These are phyloP conservation scores for Caiman crocodilus DNA, from an alignment of 2,797 vertebrate genomes.

Conservation along the genomic window DNA sequence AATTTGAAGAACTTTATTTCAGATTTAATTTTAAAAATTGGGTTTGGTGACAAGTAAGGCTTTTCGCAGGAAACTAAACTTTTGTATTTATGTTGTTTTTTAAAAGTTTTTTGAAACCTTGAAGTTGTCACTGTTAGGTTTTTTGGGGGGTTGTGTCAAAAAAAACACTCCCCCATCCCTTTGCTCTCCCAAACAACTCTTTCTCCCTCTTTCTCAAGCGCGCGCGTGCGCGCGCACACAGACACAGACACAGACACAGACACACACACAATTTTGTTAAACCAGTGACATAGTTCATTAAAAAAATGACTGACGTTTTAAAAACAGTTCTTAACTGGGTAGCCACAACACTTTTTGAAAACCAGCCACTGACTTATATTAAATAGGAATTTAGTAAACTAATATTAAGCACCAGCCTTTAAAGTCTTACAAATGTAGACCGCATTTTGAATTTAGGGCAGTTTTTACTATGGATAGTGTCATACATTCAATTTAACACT, in stretches of 20 bases:
- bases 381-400: background rate
- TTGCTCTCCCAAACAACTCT: too few relatives aligned
- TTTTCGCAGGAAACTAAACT: background rate
- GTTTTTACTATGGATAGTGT: background rate
- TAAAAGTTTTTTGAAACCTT: background rate
- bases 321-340: background rate
- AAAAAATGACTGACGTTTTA: background rate
- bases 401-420: background rate
- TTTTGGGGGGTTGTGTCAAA: background rate
- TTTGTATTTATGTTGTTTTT: too few relatives aligned
- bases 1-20: background rate
- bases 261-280: too few relatives aligned
- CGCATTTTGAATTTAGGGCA: background rate
- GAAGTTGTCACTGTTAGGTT: too few relatives aligned
- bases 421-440: background rate
- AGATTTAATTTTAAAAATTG: too few relatives aligned
- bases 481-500: too few relatives aligned
- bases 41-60: background rate
- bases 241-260: too few relatives aligned
- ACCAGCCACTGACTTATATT: background rate
- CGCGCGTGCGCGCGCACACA: too few relatives aligned
- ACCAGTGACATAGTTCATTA: too few relatives aligned
- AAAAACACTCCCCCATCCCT: background rate
- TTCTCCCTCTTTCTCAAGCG: too few relatives aligned
- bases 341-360: background rate